These are phyloP conservation scores for Takifugu flavidus DNA, from an alignment of 2,113 vertebrate genomes.

Conservation along the genomic window DNA sequence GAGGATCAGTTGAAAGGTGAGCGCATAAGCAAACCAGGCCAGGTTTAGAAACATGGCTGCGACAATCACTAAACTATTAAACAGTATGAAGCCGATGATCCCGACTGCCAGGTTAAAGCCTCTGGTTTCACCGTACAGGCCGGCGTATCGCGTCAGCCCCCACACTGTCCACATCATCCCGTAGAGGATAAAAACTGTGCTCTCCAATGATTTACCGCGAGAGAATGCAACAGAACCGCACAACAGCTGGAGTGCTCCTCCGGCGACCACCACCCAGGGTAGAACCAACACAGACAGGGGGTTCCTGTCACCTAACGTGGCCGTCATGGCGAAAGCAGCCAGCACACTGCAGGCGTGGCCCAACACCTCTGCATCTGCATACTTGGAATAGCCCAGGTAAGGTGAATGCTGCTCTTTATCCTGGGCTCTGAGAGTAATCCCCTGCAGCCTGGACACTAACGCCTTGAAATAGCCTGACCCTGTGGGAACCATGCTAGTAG, in stretches of 20 bases:
- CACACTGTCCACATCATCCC: constrained; percentile 85
- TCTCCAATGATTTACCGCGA: constrained; percentile 86
- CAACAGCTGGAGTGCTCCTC: constrained; percentile 78
- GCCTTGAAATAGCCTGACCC: constrained; percentile 64
- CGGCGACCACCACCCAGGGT: constrained; percentile 84
- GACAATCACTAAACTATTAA: constrained; percentile 78
- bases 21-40: constrained; percentile 79
- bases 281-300: constrained; percentile 75
- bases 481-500: constrained; percentile 57
- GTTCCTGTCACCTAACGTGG: constrained; percentile 52
- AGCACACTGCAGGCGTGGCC: constrained; percentile 79
- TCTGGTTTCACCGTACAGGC: constrained; percentile 71
- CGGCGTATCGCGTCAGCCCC: constrained; percentile 79
- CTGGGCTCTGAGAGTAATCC: constrained; percentile 68
- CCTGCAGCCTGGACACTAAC: constrained; percentile 55
- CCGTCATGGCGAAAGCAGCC: constrained; percentile 79
- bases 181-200: constrained; percentile 82
- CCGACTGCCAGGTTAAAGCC: constrained; percentile 78
- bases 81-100: constrained; percentile 81
- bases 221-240: constrained; percentile 80
- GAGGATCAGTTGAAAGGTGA: constrained; percentile 81
- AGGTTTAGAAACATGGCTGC: constrained; percentile 77
- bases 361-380: constrained; percentile 81
- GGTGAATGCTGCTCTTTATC: constrained; percentile 73
- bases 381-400: constrained; percentile 83